phyloP scores from a whole-genome alignment of 2,113 vertebrate genomes.

The Nothoprocta perdicaria region DNA sequence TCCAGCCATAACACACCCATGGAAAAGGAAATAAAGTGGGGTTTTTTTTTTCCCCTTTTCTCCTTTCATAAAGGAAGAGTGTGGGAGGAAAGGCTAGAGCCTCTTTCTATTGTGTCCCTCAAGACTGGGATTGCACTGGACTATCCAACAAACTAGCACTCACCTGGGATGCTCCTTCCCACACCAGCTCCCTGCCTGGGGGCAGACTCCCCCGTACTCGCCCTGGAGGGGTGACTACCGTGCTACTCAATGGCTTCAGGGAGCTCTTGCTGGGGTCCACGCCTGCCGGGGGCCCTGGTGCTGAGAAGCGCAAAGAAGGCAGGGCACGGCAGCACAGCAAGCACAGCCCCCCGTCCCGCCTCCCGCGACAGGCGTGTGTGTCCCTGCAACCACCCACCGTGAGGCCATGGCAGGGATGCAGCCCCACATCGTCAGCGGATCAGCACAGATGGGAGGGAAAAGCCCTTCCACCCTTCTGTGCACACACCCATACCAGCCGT shows the following conservation, averaged over 20 bases:
- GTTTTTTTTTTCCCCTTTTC: not conserved
- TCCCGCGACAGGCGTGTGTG: no score
- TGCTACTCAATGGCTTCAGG: not conserved
- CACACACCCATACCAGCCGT: no score
- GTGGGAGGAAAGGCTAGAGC: not conserved
- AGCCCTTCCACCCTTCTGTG: no score
- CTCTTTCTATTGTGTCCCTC: not conserved
- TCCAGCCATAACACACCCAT: constrained; percentile 6
- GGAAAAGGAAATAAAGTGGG: not conserved
- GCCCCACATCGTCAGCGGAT: not conserved
- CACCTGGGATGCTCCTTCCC: not conserved
- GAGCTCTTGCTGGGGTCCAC: not conserved
- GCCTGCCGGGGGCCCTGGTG: not conserved
- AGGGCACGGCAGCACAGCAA: not conserved
- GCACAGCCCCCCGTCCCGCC: no score
- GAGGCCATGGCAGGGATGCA: not conserved
- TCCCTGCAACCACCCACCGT: no score
- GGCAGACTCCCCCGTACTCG: no score
- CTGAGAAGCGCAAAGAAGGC: no score
- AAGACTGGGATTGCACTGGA: accelerated
- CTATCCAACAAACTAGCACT: not conserved
- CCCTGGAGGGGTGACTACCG: no score
- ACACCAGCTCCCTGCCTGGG: not conserved
- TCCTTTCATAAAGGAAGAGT: not conserved
- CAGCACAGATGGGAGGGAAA: no score